Conservation (phyloP, 1,140 invertebrate species). For the Chironomus striatipennis region DNA sequence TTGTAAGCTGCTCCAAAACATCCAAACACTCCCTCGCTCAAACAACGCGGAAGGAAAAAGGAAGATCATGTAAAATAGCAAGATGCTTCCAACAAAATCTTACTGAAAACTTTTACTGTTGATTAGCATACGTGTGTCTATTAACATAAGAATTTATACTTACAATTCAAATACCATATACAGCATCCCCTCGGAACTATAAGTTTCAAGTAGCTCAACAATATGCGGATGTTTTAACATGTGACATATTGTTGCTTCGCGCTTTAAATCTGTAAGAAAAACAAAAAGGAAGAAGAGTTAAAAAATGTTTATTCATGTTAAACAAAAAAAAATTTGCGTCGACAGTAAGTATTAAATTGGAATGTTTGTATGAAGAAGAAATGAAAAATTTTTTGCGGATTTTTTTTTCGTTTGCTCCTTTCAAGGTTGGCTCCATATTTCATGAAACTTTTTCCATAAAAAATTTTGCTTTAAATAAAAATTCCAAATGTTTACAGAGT, state of each 20-base stretch:
- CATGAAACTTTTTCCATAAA: not conserved
- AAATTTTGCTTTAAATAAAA: no score
- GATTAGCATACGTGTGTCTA: no score
- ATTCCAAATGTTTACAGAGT: no score
- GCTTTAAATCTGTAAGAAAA: conserved; percentile 78
- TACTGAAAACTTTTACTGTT: no score
- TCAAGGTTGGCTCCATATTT: not conserved
- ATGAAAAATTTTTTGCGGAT: not conserved
- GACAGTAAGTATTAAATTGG: not conserved
- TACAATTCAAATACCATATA: conserved; percentile 99
- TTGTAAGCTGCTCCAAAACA: no score
- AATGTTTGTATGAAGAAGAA: not conserved
- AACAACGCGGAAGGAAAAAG: no score
- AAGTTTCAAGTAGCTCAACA: conserved; percentile 94
- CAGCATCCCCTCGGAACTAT: conserved; percentile 96
- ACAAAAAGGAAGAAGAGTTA: conserved; percentile 25
- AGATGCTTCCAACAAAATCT: no score
- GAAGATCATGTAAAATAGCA: no score
- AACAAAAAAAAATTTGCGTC: not conserved
- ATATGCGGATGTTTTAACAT: conserved; percentile 99
- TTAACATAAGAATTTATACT: conserved; percentile 44
- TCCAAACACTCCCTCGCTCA: no score
- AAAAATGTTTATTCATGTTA: not conserved
- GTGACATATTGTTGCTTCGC: conserved; percentile 97
- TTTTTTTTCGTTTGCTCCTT: not conserved